Conservation (phyloP, 2,888 invertebrate genomes). For the Machimus atricapillus region DNA sequence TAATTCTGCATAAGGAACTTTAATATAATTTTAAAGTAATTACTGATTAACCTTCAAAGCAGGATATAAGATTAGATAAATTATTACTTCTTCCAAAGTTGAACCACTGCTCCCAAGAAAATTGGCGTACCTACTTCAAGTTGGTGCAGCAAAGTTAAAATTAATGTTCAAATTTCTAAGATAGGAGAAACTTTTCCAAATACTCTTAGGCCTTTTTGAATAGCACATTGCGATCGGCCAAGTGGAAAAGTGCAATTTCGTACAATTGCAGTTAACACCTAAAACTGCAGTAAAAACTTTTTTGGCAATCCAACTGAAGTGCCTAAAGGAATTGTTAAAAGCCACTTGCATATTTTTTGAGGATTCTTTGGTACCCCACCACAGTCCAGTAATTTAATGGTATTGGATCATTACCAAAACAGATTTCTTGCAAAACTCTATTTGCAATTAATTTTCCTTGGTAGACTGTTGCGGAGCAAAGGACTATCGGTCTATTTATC, state of each 20-base stretch:
- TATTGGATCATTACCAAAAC: background rate
- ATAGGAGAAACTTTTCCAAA: background rate
- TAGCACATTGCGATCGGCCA: background rate
- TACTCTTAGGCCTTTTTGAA: background rate
- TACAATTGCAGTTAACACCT: conserved; percentile 24
- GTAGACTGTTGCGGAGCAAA: background rate
- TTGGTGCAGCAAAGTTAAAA: background rate
- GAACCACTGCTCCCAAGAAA: background rate
- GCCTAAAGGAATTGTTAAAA: background rate
- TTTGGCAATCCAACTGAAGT: background rate
- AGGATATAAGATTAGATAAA: background rate
- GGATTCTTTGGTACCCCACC: background rate
- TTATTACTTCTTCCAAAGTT: background rate
- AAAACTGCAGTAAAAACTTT: conserved; percentile 35
- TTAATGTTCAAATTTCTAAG: background rate
- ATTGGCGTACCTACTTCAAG: background rate
- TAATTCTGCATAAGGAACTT: background rate
- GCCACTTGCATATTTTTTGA: background rate
- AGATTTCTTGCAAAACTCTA: background rate
- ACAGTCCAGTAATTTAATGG: background rate
- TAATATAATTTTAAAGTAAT: background rate
- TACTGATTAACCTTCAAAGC: background rate
- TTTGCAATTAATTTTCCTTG: background rate
- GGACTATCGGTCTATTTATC: background rate
- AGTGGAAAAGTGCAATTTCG: conserved; percentile 32